These are phyloP conservation scores for Trypoxylus dichotomus DNA, from an alignment of 1,140 invertebrate genomes.

Conservation along the genomic window DNA sequence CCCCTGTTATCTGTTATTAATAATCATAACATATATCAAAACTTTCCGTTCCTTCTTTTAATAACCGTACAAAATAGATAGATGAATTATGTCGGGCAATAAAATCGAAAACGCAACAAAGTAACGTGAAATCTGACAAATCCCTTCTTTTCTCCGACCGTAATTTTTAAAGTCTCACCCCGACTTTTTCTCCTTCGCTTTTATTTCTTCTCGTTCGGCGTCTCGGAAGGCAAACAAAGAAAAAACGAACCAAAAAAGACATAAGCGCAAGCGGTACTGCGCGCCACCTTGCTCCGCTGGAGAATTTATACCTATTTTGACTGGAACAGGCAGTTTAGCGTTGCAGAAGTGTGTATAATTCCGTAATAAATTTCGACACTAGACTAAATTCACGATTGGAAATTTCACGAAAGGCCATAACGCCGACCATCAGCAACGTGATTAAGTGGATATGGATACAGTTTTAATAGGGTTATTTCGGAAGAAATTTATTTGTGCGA, in stretches of 20 bases:
- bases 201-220: background rate
- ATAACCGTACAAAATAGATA: background rate
- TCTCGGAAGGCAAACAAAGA: background rate
- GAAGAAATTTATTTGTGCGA: background rate
- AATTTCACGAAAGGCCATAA: conserved; percentile 17
- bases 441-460: background rate
- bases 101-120: conserved; percentile 18
- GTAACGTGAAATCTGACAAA: conserved; percentile 14
- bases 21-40: background rate
- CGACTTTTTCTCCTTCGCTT: background rate
- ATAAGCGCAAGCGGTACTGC: background rate
- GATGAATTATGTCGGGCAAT: background rate
- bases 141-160: background rate
- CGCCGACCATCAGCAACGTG: background rate
- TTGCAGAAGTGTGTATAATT: conserved; percentile 24
- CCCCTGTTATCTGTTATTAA: background rate
- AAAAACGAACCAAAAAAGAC: background rate
- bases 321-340: conserved; percentile 20
- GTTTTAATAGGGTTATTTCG: background rate
- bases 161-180: background rate
- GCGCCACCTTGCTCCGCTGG: background rate
- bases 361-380: conserved; percentile 22
- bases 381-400: conserved; percentile 25
- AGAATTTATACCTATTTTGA: conserved; percentile 26
- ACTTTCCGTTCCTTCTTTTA: background rate